Base-by-base conservation (phyloP, 2,113 vertebrate genomes). In the Columba livia region DNA sequence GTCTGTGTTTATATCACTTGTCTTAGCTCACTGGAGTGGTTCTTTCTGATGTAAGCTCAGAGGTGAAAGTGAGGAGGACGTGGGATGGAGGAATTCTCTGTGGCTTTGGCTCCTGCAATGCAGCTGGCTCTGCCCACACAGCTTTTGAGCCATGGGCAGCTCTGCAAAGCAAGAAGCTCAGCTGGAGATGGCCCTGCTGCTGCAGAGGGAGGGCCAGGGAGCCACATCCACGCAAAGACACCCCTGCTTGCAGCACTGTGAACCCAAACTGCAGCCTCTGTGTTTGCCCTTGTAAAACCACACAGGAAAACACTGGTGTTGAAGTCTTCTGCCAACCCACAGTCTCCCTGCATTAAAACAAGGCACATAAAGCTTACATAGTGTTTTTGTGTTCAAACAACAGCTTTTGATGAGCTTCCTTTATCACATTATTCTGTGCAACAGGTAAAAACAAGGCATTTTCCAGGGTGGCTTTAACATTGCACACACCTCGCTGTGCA, bases 1-100 rank as follows among this genome's bases (percentile, higher is more conserved):
- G 8, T 26, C 5, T 19, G 19, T 42, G 12, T 18, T 85, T 14
- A 0, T 1, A 42, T 44, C 42, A 1, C 48, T 81, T 5, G 4
- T 4, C 20, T 81, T 4, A 79, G 32, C 48, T 29, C 29, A 24
- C 25, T 34, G 57, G 84, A 84, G 73, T 0, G 0, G 56, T 56
- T 58, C 0, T 42, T 34, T 38, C 51, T 54, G 32, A 2, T 69
- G 54, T 2, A 3, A 84, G 29, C 38, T 70, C 12, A 6, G 38
- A 17, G 74, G 26, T 67, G 38, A 61, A 11, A 79, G 20, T 7
- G 36, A 69, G 28, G 21, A 89, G 77, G 42, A 42, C 0, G 0
- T 0, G 26, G 80, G 42, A 87, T 38, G 0, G 3, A 91, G 88
- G 93, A 75, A 85, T 85, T 71, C 65, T 64, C 51, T 5, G 13